phyloP scores from a whole-genome alignment of 2,797 vertebrate species.

The Acrocephalus scirpaceus region DNA sequence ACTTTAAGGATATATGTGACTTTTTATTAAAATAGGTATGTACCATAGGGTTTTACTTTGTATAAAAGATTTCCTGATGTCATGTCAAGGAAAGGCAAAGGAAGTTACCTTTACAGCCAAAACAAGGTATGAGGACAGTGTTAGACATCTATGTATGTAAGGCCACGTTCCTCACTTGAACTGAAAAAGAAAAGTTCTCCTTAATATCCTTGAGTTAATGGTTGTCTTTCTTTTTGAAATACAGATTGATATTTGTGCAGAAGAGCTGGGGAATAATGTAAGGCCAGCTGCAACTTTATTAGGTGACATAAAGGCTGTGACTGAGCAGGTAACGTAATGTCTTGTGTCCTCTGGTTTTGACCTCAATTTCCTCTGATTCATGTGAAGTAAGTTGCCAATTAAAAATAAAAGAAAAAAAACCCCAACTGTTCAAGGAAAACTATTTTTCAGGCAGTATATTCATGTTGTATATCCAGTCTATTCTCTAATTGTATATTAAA shows the following conservation, averaged over 20 bases:
- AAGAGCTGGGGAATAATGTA: conserved; percentile 96
- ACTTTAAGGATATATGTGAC: neutral
- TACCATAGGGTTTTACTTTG: neutral
- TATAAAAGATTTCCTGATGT: neutral
- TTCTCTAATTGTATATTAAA: neutral
- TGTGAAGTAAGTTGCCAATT: neutral
- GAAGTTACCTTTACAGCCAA: neutral
- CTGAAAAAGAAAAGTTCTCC: neutral
- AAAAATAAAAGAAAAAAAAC: neutral
- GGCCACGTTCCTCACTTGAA: neutral
- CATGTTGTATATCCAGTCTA: neutral
- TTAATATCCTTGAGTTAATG: neutral
- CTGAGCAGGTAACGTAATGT: conserved; percentile 83
- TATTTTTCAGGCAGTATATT: neutral
- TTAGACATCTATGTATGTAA: neutral
- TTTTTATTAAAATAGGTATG: neutral
- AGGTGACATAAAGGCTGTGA: conserved; percentile 87
- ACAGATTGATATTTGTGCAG: conserved; percentile 93
- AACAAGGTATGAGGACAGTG: neutral
- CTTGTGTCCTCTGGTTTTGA: neutral
- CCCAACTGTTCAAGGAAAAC: neutral
- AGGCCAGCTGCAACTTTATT: conserved; percentile 86
- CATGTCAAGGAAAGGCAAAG: neutral
- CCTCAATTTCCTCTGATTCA: neutral
- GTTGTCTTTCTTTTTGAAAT: neutral